phyloP scores from a whole-genome alignment of 2,797 vertebrate species.

The Rhinella marina region DNA sequence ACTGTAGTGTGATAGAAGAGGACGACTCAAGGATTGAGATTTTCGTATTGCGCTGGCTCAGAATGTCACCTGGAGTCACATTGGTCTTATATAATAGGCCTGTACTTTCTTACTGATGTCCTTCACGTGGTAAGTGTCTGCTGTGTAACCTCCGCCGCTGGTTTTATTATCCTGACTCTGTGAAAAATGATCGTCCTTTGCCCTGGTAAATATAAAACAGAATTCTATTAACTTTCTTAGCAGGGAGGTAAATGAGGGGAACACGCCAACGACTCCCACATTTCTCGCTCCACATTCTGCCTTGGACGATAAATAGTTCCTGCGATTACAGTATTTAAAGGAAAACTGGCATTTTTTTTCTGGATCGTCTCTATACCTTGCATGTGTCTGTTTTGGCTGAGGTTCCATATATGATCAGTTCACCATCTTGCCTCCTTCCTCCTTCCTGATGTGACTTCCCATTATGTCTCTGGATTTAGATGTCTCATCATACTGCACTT shows the following conservation, averaged over 20 bases:
- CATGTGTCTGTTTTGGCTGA: too few relatives aligned
- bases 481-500: too few relatives aligned
- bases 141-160: neutral
- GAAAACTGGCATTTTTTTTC: too few relatives aligned
- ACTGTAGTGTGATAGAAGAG: neutral
- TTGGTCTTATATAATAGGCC: neutral
- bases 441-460: too few relatives aligned
- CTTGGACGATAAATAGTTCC: neutral
- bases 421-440: too few relatives aligned
- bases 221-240: slow-evolving; percentile 47
- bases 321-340: neutral
- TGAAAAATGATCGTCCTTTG: slow-evolving; percentile 44
- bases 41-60: neutral
- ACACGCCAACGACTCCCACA: neutral
- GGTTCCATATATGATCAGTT: too few relatives aligned
- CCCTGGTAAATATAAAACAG: slow-evolving; percentile 27
- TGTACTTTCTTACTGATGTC: neutral
- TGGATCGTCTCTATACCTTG: too few relatives aligned
- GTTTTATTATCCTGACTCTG: slow-evolving; percentile 25
- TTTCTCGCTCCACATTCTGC: neutral
- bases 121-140: neutral
- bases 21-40: neutral
- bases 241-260: slow-evolving; percentile 7
- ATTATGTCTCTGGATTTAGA: too few relatives aligned
- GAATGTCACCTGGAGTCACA: neutral